Base-by-base conservation (phyloP, 2,113 vertebrate genomes). In the Microtus montanus region DNA sequence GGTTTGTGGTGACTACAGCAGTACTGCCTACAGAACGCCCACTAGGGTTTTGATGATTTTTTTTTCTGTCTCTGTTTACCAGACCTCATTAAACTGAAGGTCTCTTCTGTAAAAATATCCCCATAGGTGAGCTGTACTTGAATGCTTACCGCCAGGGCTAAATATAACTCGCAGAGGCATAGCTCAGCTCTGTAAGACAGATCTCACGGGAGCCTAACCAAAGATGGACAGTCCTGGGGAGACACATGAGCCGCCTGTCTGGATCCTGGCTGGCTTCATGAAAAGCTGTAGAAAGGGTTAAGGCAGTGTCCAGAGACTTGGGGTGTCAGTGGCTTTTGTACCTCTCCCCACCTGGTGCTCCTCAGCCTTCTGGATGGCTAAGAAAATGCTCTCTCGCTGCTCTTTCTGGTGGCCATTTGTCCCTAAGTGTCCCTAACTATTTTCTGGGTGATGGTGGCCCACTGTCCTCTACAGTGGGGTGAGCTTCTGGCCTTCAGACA, bases 161-260 rank as follows among this genome's bases (percentile, higher is more conserved):
- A 83, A 54, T 70, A 22, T 71, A 41, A 68, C n/a, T 44, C 77
- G 20, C 24, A 58, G 9, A 89, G 79, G 58, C 49, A 47, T 61
- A 44, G 17, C 17, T 71, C 86, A 20, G 47, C 41, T 66, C 28
- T 54, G 1, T 68, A 44, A 71, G 73, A 35, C 26, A 11, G 44
- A 13, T 6, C 79, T 38, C 64, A 24, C 13, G 3, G 20, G 70
- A 4, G 0, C 9, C 63, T 49, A 38, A 71, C 22, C 54, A 75
- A 63, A n/a, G 88, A 24, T 0, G 19, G 28, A 5, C 2, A 0
- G 4, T 68, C 19, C 4, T 41, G 30, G 44, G 38, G 33, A 75
- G 44, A 14, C 12, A 1, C 0, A 1, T 5, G 7, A 35, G 14
- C 17, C 20, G 1, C 58, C 6, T 22, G 22, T 13, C 30, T 22